Evolutionary conservation across 2,888 invertebrate species (phyloP).

Genomic region (Mythimna impura): DNA sequence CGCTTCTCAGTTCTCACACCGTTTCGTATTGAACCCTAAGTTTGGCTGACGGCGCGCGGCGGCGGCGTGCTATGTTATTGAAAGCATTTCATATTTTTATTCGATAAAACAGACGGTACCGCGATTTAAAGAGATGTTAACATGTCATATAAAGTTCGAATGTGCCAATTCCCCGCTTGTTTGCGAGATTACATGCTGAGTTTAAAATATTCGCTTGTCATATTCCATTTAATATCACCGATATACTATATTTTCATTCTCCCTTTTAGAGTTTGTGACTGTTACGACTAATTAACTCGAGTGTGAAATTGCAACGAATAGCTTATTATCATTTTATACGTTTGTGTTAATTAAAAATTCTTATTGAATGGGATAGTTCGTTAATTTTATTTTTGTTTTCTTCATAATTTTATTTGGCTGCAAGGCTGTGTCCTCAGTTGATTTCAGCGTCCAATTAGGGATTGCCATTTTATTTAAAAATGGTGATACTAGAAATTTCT

Average conservation of each 20-base stretch:
- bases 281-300: constrained; percentile 18
- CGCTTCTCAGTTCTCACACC: constrained; percentile 29
- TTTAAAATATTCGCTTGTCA: constrained; percentile 69
- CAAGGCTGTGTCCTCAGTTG: background rate
- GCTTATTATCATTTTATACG: constrained; percentile 30
- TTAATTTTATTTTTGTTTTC: constrained; percentile 12
- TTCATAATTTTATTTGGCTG: background rate
- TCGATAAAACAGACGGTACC: constrained; percentile 62
- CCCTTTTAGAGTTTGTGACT: constrained; percentile 23
- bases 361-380: constrained; percentile 17
- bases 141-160: constrained; percentile 74
- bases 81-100: constrained; percentile 78
- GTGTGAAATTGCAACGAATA: constrained; percentile 36
- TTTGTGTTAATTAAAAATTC: constrained; percentile 18
- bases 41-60: constrained; percentile 61
- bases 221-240: constrained; percentile 61
- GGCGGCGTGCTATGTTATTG: constrained; percentile 77
- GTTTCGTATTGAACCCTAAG: constrained; percentile 57
- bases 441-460: constrained; percentile 20
- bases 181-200: constrained; percentile 73
- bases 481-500: background rate
- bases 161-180: constrained; percentile 75
- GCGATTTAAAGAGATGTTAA: constrained; percentile 75
- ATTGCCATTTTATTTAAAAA: constrained; percentile 7
- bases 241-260: constrained; percentile 37